These are phyloP conservation scores for Poecile montanus DNA, from an alignment of 2,797 vertebrate species.

Conservation along the genomic window DNA sequence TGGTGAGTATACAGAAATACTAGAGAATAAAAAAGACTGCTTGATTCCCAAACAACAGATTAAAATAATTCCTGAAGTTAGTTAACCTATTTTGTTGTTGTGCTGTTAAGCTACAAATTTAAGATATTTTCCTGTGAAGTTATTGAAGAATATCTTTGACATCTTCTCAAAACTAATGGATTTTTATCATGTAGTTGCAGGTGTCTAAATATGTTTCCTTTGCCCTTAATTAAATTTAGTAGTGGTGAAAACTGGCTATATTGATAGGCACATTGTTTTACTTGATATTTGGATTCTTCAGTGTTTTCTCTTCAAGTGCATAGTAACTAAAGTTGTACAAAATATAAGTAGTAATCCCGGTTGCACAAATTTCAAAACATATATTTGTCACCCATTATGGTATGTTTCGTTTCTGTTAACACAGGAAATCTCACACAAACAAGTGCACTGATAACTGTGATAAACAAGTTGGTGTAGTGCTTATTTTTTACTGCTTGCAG, in stretches of 20 bases:
- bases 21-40: background rate
- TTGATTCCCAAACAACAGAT: background rate
- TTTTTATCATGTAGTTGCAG: constrained; percentile 10
- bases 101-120: background rate
- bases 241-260: background rate
- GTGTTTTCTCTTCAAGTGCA: background rate
- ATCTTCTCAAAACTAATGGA: background rate
- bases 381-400: constrained; percentile 66
- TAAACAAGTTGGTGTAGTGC: constrained; percentile 61
- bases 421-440: constrained; percentile 74
- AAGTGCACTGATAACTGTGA: constrained; percentile 71
- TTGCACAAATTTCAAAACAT: constrained; percentile 48
- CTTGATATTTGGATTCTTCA: background rate
- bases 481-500: constrained; percentile 38
- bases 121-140: background rate
- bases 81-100: background rate
- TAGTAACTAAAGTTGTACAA: constrained; percentile 15
- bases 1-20: background rate
- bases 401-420: constrained; percentile 68
- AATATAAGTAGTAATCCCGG: constrained; percentile 37
- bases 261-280: background rate
- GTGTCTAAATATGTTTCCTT: background rate
- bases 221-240: background rate
- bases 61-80: background rate
- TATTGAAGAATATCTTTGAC: background rate